Percentiles rank a stretch among this genome's conserved stretches.
Conservation (phyloP, 2,888 invertebrate species). For the Pseudococcus longispinus region DNA sequence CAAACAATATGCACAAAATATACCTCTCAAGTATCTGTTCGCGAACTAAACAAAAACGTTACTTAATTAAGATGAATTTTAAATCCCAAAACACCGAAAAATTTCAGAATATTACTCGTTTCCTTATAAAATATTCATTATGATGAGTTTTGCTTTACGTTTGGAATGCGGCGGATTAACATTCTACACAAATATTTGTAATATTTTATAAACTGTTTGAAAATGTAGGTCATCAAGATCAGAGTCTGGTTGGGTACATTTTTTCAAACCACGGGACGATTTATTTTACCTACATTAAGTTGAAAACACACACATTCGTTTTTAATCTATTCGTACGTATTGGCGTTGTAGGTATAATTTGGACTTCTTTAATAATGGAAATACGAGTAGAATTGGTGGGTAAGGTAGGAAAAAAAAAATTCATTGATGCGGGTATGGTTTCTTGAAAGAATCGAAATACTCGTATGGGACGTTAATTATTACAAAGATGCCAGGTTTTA, state of each 20-base stretch:
- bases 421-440: neutral
- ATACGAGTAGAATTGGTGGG: neutral
- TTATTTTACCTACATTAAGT: neutral
- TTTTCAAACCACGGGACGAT: neutral
- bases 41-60: neutral
- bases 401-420: neutral
- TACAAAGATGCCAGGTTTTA: neutral
- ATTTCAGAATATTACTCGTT: neutral
- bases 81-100: neutral
- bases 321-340: neutral
- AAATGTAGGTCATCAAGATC: slow-evolving; percentile 44
- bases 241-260: slow-evolving; percentile 5
- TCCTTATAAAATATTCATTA: neutral
- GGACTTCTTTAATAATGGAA: neutral
- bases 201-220: slow-evolving; percentile 23
- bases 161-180: slow-evolving; percentile 43
- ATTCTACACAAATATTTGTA: slow-evolving; percentile 35
- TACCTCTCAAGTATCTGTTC: no score
- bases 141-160: neutral
- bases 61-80: neutral
- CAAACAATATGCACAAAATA: no score
- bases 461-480: neutral
- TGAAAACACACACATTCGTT: neutral
- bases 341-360: neutral
- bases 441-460: neutral